Evolutionary conservation across 1,140 invertebrate species (phyloP).

Genomic region (Eriocheir sinensis): DNA sequence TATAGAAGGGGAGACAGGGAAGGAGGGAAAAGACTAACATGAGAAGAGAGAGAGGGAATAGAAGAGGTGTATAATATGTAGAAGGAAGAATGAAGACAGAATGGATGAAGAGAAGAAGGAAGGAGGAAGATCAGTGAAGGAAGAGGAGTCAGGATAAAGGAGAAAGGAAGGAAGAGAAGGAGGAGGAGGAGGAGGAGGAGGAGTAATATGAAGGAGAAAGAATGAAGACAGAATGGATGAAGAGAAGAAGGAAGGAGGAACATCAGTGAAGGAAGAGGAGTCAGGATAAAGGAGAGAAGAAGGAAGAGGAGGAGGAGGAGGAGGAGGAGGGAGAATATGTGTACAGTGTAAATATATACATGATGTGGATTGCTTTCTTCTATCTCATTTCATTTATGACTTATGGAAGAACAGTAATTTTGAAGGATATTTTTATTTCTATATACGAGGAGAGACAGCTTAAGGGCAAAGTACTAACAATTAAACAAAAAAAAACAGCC

Average conservation of each 20-base stretch:
- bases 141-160: not conserved
- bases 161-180: not conserved
- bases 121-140: not conserved
- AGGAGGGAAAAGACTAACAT: not conserved
- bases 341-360: not conserved
- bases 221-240: not conserved
- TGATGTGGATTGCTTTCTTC: not conserved
- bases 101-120: not conserved
- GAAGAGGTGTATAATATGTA: not conserved
- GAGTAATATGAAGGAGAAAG: not conserved
- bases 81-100: not conserved
- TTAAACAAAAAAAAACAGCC: too few relatives aligned
- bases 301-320: constrained; percentile 11
- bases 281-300: not conserved
- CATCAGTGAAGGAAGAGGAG: not conserved
- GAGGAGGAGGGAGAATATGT: not conserved
- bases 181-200: constrained; percentile 11
- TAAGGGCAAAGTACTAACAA: too few relatives aligned
- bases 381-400: not conserved
- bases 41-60: not conserved
- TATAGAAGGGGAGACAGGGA: not conserved
- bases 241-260: not conserved
- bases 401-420: too few relatives aligned
- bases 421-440: too few relatives aligned
- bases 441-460: too few relatives aligned